These are phyloP conservation scores for Metellina segmentata DNA, from an alignment of 2,888 invertebrate genomes.

Conservation along the genomic window DNA sequence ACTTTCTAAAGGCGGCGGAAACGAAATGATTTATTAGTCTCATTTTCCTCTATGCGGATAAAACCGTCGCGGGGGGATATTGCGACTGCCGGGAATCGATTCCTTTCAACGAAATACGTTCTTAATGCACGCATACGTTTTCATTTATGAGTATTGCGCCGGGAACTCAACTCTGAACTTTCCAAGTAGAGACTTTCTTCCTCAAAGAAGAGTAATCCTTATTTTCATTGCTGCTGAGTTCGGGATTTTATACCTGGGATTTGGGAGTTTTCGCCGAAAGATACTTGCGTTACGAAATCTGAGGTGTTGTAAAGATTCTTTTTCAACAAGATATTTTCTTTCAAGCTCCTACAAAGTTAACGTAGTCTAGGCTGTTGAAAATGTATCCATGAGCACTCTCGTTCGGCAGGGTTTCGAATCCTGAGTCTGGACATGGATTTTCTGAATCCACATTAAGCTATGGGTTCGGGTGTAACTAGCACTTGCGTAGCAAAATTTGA, in stretches of 20 bases:
- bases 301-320: not conserved
- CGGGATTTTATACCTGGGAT: not conserved
- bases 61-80: not conserved
- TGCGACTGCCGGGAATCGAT: not conserved
- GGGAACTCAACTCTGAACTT: slow-evolving; percentile 16
- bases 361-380: no score
- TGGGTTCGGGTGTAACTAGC: no score
- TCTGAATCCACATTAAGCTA: no score
- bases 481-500: no score
- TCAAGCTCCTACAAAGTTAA: not conserved
- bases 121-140: slow-evolving; percentile 22
- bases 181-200: not conserved
- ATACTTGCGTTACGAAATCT: not conserved
- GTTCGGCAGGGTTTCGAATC: no score
- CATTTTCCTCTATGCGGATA: not conserved
- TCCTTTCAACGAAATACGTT: not conserved
- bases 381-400: no score
- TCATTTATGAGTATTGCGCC: not conserved
- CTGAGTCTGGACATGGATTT: no score
- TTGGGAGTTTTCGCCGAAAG: not conserved
- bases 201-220: not conserved
- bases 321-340: not conserved
- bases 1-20: no score
- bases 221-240: not conserved
- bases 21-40: slow-evolving; percentile 31